Percentiles rank a stretch among this genome's conserved stretches.
Evolutionary conservation across 2,888 invertebrate species (phyloP).

Genomic region (Cantharis lateralis): DNA sequence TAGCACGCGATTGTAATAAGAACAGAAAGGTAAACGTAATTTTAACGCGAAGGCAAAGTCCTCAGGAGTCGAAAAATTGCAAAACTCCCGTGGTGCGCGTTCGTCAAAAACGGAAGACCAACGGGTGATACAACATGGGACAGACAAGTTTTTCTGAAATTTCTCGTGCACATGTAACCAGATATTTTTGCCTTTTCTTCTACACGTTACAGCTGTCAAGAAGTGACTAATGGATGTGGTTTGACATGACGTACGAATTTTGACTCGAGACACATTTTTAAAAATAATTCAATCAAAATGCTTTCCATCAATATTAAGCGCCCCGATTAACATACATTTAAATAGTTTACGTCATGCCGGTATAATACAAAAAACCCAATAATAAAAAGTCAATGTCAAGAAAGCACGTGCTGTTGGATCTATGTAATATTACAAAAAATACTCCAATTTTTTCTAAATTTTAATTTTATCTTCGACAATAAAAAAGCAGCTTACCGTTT

Average conservation of each 20-base stretch:
- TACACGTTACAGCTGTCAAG: neutral
- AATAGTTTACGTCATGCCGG: neutral
- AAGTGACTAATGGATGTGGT: slow-evolving; percentile 7
- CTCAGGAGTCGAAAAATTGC: neutral
- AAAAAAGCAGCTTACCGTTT: slow-evolving; percentile 54
- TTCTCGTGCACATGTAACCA: neutral
- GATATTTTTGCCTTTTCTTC: neutral
- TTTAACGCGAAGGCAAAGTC: neutral
- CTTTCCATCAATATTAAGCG: neutral
- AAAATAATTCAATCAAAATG: neutral
- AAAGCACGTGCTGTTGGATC: slow-evolving; percentile 18
- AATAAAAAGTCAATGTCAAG: neutral
- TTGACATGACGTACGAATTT: neutral
- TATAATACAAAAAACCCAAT: neutral
- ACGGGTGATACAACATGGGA: neutral
- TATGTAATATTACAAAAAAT: slow-evolving; percentile 7
- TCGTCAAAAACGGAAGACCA: neutral
- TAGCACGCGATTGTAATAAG: slow-evolving; percentile 15
- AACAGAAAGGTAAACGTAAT: neutral
- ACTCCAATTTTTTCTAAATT: neutral
- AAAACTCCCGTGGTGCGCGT: neutral
- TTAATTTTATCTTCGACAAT: too few species aligned
- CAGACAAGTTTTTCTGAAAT: neutral
- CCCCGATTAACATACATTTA: neutral
- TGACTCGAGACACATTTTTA: neutral